Evolutionary conservation across 2,797 vertebrate species (phyloP), one percentile per base, ranked within the genome.

Genomic region (Chelonia mydas): DNA sequence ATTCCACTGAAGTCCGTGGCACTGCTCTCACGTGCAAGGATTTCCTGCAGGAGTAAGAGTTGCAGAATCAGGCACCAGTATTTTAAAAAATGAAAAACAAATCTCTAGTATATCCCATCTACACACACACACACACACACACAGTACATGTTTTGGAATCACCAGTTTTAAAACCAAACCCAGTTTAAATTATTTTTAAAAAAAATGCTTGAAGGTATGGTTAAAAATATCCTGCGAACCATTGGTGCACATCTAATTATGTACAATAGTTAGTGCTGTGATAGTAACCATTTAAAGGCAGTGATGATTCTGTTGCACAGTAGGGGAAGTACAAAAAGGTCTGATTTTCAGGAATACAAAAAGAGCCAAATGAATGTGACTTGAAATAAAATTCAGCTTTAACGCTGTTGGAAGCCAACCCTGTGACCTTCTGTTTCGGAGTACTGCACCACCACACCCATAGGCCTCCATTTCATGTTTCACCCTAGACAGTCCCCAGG

Each of bases 401-500:
- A 79, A 88, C 89, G n/a, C 86, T 10, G 27, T 85, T 94, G 94
- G 95, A 97, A 97, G 96, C 78, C 90, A 50, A 83, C 96, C 95
- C 85, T 95, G 77, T 98, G 98, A 99, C 98, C 98, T 90, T 89
- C 96, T 95, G 97, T 98, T 98, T 98, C 98, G 98, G 98, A 98
- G 98, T 98, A 98, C 97, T 97, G 97, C 96, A 97, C 97, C 97
- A 96, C 98, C 97, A 97, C 98, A 96, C 97, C 98, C 98, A 97
- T 97, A 97, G 97, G 98, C 98, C 97, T 97, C 97, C 88, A 81
- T 94, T 94, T 97, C 97, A 98, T 98, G 98, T 98, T 98, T 98
- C 98, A 98, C 97, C 98, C 98, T 98, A 98, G 98, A 98, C 95
- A 98, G 98, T 96, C 98, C 92, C 95, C 98, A 98, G 97, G 96